phyloP scores from a whole-genome alignment of 2,888 invertebrate genomes.

The Melanargia galathea region DNA sequence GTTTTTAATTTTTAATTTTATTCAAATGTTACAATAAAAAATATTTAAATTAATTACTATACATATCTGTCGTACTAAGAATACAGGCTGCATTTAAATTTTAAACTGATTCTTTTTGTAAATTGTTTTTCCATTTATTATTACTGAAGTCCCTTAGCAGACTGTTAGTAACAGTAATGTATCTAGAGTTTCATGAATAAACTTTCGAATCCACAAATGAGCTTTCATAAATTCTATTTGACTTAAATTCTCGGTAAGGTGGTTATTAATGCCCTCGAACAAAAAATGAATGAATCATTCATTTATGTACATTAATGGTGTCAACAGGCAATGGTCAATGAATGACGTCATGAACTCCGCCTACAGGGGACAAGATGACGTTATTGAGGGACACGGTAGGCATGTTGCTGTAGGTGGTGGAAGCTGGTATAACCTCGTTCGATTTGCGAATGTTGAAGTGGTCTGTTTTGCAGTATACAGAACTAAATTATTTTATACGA shows the following conservation, averaged over 20 bases:
- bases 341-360: slow-evolving; percentile 23
- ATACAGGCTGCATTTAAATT: too few relatives aligned
- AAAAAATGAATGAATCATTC: slow-evolving; percentile 27
- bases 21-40: too few relatives aligned
- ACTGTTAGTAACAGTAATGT: too few relatives aligned
- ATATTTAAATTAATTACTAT: too few relatives aligned
- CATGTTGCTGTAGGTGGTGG: slow-evolving; percentile 20
- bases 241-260: slow-evolving; percentile 1
- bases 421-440: slow-evolving; percentile 10
- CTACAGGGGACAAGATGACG: slow-evolving; percentile 29
- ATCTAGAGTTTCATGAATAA: neutral
- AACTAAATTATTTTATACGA: neutral
- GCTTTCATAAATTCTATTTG: neutral
- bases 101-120: too few relatives aligned
- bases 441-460: slow-evolving; percentile 10
- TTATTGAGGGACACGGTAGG: slow-evolving; percentile 21
- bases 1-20: too few relatives aligned
- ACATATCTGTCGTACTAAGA: too few relatives aligned
- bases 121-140: too few relatives aligned
- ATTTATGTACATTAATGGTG: slow-evolving; percentile 13
- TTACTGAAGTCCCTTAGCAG: too few relatives aligned
- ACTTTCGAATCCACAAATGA: neutral
- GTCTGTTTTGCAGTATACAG: neutral
- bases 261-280: slow-evolving; percentile 3
- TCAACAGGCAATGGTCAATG: slow-evolving; percentile 26